These are phyloP conservation scores for Steromphala cineraria DNA, from an alignment of 2,888 invertebrate genomes.

Conservation along the genomic window DNA sequence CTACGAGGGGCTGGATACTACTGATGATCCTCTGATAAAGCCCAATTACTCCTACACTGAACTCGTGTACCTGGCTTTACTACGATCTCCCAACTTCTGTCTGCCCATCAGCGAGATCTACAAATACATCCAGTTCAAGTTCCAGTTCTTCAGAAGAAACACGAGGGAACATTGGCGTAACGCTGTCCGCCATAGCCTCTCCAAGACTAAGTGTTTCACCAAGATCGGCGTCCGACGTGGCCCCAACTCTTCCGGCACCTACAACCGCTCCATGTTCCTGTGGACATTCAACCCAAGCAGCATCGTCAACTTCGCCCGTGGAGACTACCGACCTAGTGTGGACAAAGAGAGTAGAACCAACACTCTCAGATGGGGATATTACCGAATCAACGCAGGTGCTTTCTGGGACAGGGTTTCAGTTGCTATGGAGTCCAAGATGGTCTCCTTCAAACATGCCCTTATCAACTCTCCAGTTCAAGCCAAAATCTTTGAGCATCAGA, in stretches of 20 bases:
- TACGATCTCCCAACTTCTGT: slow-evolving; percentile 56
- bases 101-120: slow-evolving; percentile 57
- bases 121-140: slow-evolving; percentile 52
- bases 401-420: slow-evolving; percentile 56
- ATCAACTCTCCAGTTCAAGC: slow-evolving; percentile 35
- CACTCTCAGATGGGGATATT: slow-evolving; percentile 52
- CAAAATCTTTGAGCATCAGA: slow-evolving; percentile 45
- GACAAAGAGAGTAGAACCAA: slow-evolving; percentile 55
- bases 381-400: slow-evolving; percentile 47
- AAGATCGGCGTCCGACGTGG: slow-evolving; percentile 51
- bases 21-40: slow-evolving; percentile 44
- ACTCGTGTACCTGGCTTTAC: slow-evolving; percentile 54
- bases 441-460: slow-evolving; percentile 36
- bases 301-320: slow-evolving; percentile 54
- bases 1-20: slow-evolving; percentile 50
- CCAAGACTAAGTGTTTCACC: slow-evolving; percentile 60
- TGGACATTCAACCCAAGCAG: slow-evolving; percentile 59
- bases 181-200: slow-evolving; percentile 59
- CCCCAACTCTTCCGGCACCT: slow-evolving; percentile 33
- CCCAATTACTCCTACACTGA: slow-evolving; percentile 62
- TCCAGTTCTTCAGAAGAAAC: slow-evolving; percentile 50
- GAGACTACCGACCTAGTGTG: slow-evolving; percentile 14
- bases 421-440: slow-evolving; percentile 49
- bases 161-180: slow-evolving; percentile 59
- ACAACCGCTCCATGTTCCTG: slow-evolving; percentile 50